Percentiles rank a stretch among this genome's conserved stretches.
Evolutionary conservation across 2,797 vertebrate genomes (phyloP).

Genomic region (Taenioides sp.): DNA sequence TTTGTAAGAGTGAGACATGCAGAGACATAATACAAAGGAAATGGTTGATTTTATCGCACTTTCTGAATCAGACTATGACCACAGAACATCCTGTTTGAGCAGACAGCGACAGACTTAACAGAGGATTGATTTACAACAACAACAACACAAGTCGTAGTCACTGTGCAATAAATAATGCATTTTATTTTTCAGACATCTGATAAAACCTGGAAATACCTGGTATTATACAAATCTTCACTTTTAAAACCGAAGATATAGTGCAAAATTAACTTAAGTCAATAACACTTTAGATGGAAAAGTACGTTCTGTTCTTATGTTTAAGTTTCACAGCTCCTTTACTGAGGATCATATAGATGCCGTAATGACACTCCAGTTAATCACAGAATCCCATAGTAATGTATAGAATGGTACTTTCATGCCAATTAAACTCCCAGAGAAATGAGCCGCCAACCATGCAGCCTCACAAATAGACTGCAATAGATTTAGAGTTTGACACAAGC

Average conservation of each 20-base stretch:
- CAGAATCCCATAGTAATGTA: conserved; percentile 12
- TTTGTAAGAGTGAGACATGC: background rate
- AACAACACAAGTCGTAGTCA: conserved; percentile 8
- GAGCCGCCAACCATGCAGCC: conserved; percentile 17
- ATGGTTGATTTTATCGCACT: conserved; percentile 57
- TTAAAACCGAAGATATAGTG: background rate
- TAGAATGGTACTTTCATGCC: conserved; percentile 34
- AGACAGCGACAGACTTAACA: conserved; percentile 28
- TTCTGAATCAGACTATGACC: conserved; percentile 43
- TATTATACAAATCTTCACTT: background rate
- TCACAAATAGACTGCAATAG: conserved; percentile 32
- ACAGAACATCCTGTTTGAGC: conserved; percentile 59
- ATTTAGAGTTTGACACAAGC: conserved; percentile 49
- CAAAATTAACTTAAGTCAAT: background rate
- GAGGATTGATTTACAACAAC: conserved; percentile 26
- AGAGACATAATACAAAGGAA: conserved; percentile 48
- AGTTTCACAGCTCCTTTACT: conserved; percentile 21
- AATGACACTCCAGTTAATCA: conserved; percentile 32
- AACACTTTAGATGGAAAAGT: background rate
- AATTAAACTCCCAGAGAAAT: conserved; percentile 36
- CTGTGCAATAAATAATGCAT: background rate
- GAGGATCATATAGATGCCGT: conserved; percentile 10
- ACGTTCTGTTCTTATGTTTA: conserved; percentile 3
- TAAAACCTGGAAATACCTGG: background rate
- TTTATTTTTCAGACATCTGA: background rate